Base-by-base conservation (phyloP, 2,888 invertebrate species). In the Rhagonycha lutea region DNA sequence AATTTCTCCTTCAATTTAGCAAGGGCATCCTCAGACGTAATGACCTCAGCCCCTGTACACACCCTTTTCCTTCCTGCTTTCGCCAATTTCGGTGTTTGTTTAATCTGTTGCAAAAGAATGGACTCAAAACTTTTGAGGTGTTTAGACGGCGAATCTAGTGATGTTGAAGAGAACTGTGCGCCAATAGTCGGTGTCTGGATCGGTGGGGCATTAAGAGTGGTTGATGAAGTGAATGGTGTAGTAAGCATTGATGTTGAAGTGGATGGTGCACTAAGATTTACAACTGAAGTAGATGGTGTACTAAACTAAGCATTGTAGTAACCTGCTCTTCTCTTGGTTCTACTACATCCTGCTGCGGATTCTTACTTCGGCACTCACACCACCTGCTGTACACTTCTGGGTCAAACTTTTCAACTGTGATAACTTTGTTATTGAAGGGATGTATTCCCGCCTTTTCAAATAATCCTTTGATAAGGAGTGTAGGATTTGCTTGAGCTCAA, bases 401-500 rank as follows among this genome's bases (percentile, higher is more conserved):
- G 24, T 73, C 69, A 26, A 65, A 73, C n/a, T 73, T 69, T 47
- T 70, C 68, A 73, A 69, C 23, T 3, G 69, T 8, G n/a, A 69
- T 69, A n/a, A 69, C 65, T 63, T 69, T n/a, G n/a, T 69, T 61
- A 69, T 63, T 70, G 61, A 69, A 73, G 11, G 73, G 70, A 61
- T 10, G n/a, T 60, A 69, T 60, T 69, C 47, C 24, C 60, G 10
- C 60, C 23, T 69, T 73, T 29, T 76, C 61, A 65, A n/a, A n/a
- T n/a, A 73, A 76, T 60, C 70, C 73, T 29, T 76, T 63, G 61
- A 23, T 65, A 69, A 73, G 4, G 14, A 76, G 61, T 23, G 47
- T 29, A 28, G 76, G 47, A 76, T 67, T 70, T 70, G 32, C 18
- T 28, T 76, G 32, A 65, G 24, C 18, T 73, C 76, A 76, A 28